Percentiles rank a stretch among this genome's conserved stretches.
Conservation (phyloP, 1,140 invertebrate species). For the Drosophila eugracilis region DNA sequence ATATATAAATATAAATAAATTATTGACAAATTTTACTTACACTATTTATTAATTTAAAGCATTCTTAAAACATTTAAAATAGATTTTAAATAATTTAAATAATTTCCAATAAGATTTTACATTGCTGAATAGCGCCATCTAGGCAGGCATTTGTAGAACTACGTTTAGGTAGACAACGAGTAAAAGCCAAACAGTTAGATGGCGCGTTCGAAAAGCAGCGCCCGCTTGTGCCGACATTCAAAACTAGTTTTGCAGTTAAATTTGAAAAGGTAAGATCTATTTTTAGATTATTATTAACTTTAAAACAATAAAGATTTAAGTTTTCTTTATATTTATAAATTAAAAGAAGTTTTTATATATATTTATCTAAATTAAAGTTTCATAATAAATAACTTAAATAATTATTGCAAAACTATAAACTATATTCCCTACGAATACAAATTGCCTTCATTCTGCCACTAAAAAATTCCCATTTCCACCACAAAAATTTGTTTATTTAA, state of each 20-base stretch:
- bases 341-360: too few species aligned
- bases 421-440: too few species aligned
- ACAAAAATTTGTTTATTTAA: too few species aligned
- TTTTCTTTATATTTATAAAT: too few species aligned
- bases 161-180: neutral
- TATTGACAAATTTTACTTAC: neutral
- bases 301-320: too few species aligned
- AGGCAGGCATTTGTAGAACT: neutral
- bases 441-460: neutral
- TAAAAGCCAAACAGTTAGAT: neutral
- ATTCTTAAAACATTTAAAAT: neutral
- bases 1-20: neutral
- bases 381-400: too few species aligned
- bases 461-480: neutral
- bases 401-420: too few species aligned
- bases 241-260: neutral
- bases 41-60: neutral
- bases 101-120: neutral
- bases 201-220: neutral
- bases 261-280: neutral
- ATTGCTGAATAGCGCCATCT: neutral
- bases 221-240: neutral
- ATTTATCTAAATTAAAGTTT: too few species aligned
- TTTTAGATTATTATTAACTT: neutral
- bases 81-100: neutral